These are phyloP conservation scores for Oceanites oceanicus DNA, from an alignment of 2,113 vertebrate genomes.

Conservation along the genomic window DNA sequence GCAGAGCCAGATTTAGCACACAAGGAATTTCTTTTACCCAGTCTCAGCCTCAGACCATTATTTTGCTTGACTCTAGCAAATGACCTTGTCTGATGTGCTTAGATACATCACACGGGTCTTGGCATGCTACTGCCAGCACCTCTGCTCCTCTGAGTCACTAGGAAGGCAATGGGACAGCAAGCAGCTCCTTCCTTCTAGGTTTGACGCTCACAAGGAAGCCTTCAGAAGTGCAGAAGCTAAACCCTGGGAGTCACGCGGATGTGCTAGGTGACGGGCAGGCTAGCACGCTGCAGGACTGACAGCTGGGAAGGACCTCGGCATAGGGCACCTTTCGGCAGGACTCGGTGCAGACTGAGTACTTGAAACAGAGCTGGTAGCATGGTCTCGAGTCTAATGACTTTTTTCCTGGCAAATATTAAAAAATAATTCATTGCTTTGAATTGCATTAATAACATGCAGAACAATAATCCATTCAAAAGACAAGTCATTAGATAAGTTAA, in stretches of 20 bases:
- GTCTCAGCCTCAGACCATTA: not conserved
- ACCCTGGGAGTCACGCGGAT: not conserved
- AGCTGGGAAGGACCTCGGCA: not conserved
- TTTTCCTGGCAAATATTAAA: not conserved
- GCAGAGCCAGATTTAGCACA: not conserved
- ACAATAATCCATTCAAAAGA: not conserved
- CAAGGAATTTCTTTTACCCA: not conserved
- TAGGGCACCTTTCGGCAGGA: not conserved
- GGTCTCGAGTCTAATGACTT: not conserved
- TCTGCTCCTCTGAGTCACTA: not conserved
- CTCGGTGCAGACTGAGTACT: not conserved
- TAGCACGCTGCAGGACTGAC: not conserved
- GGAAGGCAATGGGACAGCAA: not conserved
- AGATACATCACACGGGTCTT: rapidly evolving
- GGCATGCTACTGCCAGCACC: not conserved
- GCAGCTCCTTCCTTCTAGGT: not conserved
- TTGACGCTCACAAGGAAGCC: not conserved
- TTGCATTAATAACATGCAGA: not conserved
- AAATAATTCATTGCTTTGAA: not conserved
- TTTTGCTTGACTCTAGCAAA: slow-evolving; percentile 20
- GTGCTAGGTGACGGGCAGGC: not conserved
- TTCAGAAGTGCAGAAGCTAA: not conserved
- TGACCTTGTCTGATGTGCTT: not conserved
- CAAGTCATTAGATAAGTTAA: not conserved
- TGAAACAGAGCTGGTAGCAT: not conserved